Percentiles rank a stretch among this genome's conserved stretches.
These are phyloP conservation scores for Zaprionus lineosus DNA, from an alignment of 2,888 invertebrate genomes.

Conservation along the genomic window DNA sequence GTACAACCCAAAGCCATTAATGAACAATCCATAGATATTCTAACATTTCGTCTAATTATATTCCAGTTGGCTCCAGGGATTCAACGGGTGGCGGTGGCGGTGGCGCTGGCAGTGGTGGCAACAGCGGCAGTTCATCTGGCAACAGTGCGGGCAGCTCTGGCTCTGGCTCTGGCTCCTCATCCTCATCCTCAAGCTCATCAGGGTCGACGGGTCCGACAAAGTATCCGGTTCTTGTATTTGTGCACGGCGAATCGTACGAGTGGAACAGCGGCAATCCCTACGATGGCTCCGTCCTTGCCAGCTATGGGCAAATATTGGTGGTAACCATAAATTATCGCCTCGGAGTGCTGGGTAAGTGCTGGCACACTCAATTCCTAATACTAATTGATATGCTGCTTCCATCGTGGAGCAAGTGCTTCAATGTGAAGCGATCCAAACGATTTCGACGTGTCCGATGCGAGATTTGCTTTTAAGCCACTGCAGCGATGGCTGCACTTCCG, in stretches of 20 bases:
- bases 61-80: slow-evolving; percentile 82
- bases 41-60: slow-evolving; percentile 33
- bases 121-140: slow-evolving; percentile 46
- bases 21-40: slow-evolving; percentile 11
- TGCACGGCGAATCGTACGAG: slow-evolving; percentile 97
- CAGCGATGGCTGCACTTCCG: slow-evolving; percentile 49
- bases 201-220: slow-evolving; percentile 83
- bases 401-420: slow-evolving; percentile 38
- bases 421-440: slow-evolving; percentile 53
- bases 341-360: slow-evolving; percentile 89
- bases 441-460: slow-evolving; percentile 31
- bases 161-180: slow-evolving; percentile 84
- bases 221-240: slow-evolving; percentile 96
- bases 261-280: slow-evolving; percentile 99
- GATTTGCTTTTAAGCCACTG: slow-evolving; percentile 45
- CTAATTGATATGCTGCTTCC: slow-evolving; percentile 68
- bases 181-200: slow-evolving; percentile 49
- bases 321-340: slow-evolving; percentile 94
- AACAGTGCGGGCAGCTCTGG: slow-evolving; percentile 50
- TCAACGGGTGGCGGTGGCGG: too few relatives aligned
- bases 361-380: slow-evolving; percentile 54
- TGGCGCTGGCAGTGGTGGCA: too few relatives aligned
- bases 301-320: slow-evolving; percentile 94
- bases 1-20: slow-evolving; percentile 20
- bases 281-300: slow-evolving; percentile 97